Evolutionary conservation across 1,140 invertebrate species (phyloP).

Genomic region (Drosophila carrolli): DNA sequence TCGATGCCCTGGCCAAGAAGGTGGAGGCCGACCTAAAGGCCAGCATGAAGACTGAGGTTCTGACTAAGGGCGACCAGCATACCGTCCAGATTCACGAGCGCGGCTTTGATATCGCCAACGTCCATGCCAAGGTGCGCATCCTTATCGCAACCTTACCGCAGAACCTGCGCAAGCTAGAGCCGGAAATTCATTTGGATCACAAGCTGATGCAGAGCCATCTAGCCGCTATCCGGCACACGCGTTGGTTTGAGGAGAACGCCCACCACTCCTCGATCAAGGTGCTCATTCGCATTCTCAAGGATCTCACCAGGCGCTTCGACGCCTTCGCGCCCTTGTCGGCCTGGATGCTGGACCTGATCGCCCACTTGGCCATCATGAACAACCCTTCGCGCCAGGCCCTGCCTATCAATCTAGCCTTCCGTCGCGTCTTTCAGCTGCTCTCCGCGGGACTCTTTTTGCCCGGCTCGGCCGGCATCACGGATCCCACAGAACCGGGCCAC

Average conservation of each 20-base stretch:
- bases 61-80: slow-evolving; percentile 87
- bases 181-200: slow-evolving; percentile 94
- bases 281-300: slow-evolving; percentile 95
- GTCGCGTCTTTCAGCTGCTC: slow-evolving; percentile 94
- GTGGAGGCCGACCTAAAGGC: slow-evolving; percentile 93
- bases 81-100: slow-evolving; percentile 89
- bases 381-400: slow-evolving; percentile 96
- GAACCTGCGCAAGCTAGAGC: slow-evolving; percentile 96
- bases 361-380: slow-evolving; percentile 98
- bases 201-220: slow-evolving; percentile 95
- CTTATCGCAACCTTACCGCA: slow-evolving; percentile 97
- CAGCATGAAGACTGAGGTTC: slow-evolving; percentile 87
- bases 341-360: slow-evolving; percentile 98
- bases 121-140: slow-evolving; percentile 94
- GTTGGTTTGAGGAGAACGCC: slow-evolving; percentile 99
- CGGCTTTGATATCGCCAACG: slow-evolving; percentile 93
- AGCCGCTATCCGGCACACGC: slow-evolving; percentile 96
- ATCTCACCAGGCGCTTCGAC: slow-evolving; percentile 94
- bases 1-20: slow-evolving; percentile 95
- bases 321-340: slow-evolving; percentile 96
- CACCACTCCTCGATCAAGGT: slow-evolving; percentile 98
- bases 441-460: slow-evolving; percentile 97
- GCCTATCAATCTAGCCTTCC: slow-evolving; percentile 95
- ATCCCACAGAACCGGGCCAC: slow-evolving; percentile 96
- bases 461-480: slow-evolving; percentile 96